phyloP scores from a whole-genome alignment of 2,888 invertebrate genomes.

The Dolichomitus sp. region DNA sequence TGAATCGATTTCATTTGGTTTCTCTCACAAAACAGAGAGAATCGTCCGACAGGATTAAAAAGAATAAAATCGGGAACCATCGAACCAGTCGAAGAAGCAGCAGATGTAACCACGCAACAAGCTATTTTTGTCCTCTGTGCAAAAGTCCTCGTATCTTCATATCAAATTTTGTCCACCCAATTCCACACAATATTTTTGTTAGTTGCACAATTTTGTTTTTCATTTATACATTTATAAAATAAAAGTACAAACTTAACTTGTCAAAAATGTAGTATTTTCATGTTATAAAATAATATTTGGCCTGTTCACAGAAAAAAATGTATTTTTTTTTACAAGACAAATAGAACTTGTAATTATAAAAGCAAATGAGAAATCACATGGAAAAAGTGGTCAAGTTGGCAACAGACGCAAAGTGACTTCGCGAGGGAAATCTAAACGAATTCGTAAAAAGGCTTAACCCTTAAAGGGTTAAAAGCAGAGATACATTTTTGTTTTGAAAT shows the following conservation, averaged over 20 bases:
- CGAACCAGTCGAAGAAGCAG: not conserved
- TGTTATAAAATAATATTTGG: too few relatives aligned
- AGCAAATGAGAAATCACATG: not conserved
- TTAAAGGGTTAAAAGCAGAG: too few relatives aligned
- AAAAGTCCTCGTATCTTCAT: not conserved
- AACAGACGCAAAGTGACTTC: not conserved
- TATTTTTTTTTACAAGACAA: not conserved
- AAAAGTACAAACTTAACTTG: too few relatives aligned
- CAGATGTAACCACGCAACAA: not conserved
- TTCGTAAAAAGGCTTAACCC: not conserved
- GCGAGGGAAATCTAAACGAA: not conserved
- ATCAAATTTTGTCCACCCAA: not conserved
- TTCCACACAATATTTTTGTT: not conserved
- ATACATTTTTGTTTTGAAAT: not conserved
- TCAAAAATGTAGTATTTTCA: too few relatives aligned
- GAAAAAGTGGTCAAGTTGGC: not conserved
- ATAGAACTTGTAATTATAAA: too few relatives aligned
- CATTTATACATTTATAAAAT: not conserved
- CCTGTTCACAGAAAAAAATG: not conserved
- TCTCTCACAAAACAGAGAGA: not conserved
- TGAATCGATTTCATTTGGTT: not conserved
- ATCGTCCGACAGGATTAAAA: not conserved
- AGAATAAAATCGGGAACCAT: not conserved
- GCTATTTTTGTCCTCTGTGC: not conserved
- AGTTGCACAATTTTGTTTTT: not conserved